phyloP scores from a whole-genome alignment of 2,797 vertebrate genomes.

The Rhinichthys osculus region DNA sequence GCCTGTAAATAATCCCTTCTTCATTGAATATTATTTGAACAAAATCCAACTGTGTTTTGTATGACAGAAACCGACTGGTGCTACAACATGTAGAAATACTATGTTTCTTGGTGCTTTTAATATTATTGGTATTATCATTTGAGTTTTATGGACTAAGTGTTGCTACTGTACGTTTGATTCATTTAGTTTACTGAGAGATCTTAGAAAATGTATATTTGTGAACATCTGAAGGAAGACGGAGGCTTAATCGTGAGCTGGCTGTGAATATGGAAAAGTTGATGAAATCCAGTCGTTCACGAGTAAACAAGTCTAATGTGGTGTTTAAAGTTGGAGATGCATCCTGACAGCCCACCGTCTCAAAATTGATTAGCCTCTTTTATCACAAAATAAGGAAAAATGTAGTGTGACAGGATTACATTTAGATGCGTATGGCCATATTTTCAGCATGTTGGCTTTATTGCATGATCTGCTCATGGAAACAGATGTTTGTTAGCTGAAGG shows the following conservation, averaged over 20 bases:
- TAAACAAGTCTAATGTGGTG: neutral
- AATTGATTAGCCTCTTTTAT: neutral
- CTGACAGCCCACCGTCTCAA: neutral
- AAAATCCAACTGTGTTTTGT: neutral
- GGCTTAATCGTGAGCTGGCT: neutral
- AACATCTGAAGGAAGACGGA: neutral
- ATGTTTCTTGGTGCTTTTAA: neutral
- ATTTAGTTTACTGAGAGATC: neutral
- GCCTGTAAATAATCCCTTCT: neutral
- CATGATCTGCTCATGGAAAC: constrained; percentile 8
- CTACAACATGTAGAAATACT: neutral
- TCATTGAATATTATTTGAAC: neutral
- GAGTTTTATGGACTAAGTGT: neutral
- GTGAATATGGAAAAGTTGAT: neutral
- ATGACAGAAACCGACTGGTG: neutral
- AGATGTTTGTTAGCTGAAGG: neutral
- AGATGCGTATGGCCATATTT: neutral
- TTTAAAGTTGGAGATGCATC: constrained; percentile 2
- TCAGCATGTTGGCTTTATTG: neutral
- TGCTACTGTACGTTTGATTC: neutral
- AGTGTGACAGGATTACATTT: neutral
- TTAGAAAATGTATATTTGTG: neutral
- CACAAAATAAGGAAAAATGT: neutral
- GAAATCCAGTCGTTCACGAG: neutral
- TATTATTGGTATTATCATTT: neutral